A percentile compares a stretch with the other conserved stretches of the same genome.
phyloP scores from a whole-genome alignment of 2,888 invertebrate species.

The Thereva unica region DNA sequence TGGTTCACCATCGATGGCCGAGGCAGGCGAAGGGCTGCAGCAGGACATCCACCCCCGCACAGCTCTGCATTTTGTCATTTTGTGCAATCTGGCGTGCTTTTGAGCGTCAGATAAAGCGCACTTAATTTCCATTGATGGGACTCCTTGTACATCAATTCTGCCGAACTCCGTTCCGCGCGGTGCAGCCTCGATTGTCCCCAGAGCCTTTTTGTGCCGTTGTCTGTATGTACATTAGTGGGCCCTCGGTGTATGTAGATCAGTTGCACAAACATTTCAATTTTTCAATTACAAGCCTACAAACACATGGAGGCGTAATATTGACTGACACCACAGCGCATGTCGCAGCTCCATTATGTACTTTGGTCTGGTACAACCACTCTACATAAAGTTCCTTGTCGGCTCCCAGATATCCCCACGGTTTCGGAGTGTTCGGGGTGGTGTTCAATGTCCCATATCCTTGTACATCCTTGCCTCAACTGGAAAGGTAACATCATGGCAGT shows the following conservation, averaged over 20 bases:
- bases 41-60: not conserved
- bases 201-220: conserved; percentile 7
- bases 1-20: not conserved
- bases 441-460: conserved; percentile 30
- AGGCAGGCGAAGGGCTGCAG: not conserved
- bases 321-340: conserved; percentile 47
- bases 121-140: conserved; percentile 26
- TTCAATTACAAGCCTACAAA: conserved; percentile 47
- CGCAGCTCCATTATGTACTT: conserved; percentile 40
- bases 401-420: conserved; percentile 32
- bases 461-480: conserved; percentile 24
- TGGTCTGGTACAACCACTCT: conserved; percentile 31
- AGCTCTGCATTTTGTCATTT: not conserved
- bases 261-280: conserved; percentile 49
- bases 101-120: conserved; percentile 3
- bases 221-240: conserved; percentile 21
- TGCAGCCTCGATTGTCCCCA: not conserved
- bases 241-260: conserved; percentile 46
- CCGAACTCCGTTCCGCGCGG: conserved; percentile 1
- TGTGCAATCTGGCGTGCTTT: not conserved
- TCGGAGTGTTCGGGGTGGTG: conserved; percentile 19
- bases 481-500: conserved; percentile 24
- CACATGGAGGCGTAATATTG: conserved; percentile 46
- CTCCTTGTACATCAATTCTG: conserved; percentile 5
- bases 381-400: conserved; percentile 27